Conservation (phyloP, 2,797 vertebrate species). For the Strix occidentalis region DNA sequence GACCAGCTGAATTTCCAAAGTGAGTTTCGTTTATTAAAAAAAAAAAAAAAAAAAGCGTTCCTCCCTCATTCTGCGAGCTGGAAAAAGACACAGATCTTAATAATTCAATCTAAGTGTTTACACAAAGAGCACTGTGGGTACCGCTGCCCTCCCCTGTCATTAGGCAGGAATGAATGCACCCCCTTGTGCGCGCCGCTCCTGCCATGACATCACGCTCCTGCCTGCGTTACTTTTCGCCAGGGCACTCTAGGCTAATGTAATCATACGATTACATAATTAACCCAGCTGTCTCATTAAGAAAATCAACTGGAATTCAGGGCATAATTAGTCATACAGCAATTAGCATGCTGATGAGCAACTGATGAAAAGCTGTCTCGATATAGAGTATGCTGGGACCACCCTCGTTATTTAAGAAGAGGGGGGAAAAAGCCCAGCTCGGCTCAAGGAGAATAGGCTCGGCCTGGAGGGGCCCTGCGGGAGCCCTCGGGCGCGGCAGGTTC, state of each 20-base stretch:
- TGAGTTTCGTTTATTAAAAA: not conserved
- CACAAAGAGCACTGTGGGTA: not conserved
- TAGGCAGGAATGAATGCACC: slow-evolving; percentile 24
- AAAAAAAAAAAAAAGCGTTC: not conserved
- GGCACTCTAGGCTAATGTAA: slow-evolving; percentile 86
- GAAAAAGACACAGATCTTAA: not conserved
- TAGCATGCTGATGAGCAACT: slow-evolving; percentile 86
- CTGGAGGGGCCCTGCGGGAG: not conserved
- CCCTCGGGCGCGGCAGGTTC: fast-evolving
- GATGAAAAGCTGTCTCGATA: slow-evolving; percentile 82
- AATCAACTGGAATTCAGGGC: slow-evolving; percentile 91
- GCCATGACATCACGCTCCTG: slow-evolving; percentile 60
- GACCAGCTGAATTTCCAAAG: not conserved
- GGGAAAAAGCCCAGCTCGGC: not conserved
- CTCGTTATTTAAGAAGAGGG: slow-evolving; percentile 51
- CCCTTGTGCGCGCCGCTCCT: slow-evolving; percentile 33
- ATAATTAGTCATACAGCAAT: slow-evolving; percentile 91
- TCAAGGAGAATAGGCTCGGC: not conserved
- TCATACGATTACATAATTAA: slow-evolving; percentile 93
- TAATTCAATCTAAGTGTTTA: not conserved
- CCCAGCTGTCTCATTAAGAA: slow-evolving; percentile 92
- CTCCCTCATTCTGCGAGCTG: not conserved
- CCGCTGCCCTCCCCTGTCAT: not conserved
- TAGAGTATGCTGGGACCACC: slow-evolving; percentile 77
- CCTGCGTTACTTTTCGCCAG: slow-evolving; percentile 71